These are phyloP conservation scores for Bibio marci DNA, from an alignment of 2,888 invertebrate genomes.

Conservation along the genomic window DNA sequence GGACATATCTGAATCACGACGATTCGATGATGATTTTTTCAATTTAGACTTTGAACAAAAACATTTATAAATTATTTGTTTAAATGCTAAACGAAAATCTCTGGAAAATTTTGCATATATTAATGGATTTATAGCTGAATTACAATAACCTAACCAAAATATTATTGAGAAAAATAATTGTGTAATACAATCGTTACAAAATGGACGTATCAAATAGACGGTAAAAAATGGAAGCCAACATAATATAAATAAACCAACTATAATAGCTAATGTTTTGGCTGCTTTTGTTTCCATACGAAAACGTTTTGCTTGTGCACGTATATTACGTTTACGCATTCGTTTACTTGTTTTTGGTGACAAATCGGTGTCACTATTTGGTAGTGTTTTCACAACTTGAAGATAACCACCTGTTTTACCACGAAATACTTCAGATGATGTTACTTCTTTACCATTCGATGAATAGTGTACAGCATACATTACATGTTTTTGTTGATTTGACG, in stretches of 20 bases:
- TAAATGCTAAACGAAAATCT: conserved; percentile 89
- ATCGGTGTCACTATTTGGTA: conserved; percentile 3
- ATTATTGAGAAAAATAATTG: conserved; percentile 75
- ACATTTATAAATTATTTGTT: conserved; percentile 76
- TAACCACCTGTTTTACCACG: conserved; percentile 33
- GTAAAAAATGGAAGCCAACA: conserved; percentile 98
- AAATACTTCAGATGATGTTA: conserved; percentile 34
- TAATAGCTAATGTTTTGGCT: conserved; percentile 90
- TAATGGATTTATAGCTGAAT: conserved; percentile 88
- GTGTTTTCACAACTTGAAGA: conserved; percentile 33
- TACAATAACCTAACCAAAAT: conserved; percentile 96
- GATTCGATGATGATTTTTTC: conserved; percentile 25
- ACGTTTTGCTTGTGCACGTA: conserved; percentile 79
- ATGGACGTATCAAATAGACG: conserved; percentile 79
- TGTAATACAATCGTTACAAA: conserved; percentile 71
- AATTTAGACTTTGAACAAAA: conserved; percentile 41
- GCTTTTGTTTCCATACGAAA: conserved; percentile 94
- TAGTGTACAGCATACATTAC: conserved; percentile 51
- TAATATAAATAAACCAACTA: conserved; percentile 90
- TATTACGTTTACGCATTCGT: conserved; percentile 75
- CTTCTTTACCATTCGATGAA: conserved; percentile 43
- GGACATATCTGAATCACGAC: conserved; percentile 39
- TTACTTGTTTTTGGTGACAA: conserved; percentile 29
- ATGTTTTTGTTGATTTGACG: conserved; percentile 8
- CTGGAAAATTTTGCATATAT: conserved; percentile 90